Base-by-base conservation (phyloP, 1,140 invertebrate species). In the Coelopa frigida region DNA sequence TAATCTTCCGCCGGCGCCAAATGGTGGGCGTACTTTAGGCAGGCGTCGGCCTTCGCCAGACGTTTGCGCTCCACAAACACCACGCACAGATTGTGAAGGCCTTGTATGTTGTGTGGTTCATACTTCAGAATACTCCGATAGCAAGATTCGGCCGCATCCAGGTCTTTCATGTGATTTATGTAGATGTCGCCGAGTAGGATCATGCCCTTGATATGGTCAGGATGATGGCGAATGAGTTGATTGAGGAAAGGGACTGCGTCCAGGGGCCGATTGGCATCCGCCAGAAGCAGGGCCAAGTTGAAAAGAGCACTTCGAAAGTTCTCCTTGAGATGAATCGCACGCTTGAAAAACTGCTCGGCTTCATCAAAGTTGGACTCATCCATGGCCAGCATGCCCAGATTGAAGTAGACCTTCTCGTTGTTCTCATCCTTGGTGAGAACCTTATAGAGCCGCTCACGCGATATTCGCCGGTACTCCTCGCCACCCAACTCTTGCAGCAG, bases 141-240 rank as follows among this genome's bases (percentile, higher is more conserved):
- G 67, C 92, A 95, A 83, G 93, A 87, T 73, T 94, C 89, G 18
- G 91, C 91, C 1, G 87, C 87, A 61, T 93, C 88, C 56, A 96
- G 69, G 71, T 98, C 91, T 66, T 95, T 95, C 52, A 95, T 85
- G 51, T 87, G 87, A 69, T 97, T 98, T 31, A 98, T 93, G 68
- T 95, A 95, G 57, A 98, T 94, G 66, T 98, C 94, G 12, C 94
- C 94, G 5, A 97, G 73, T 14, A 98, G 73, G 50, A 97, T 94
- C 8, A 95, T 73, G 15, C 91, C 94, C 75, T 98, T 98, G 1
- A 91, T 82, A 66, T 98, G 94, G 67, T 94, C 86, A 0, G 93
- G 91, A 74, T 97, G 87, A 61, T 89, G 83, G 51, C 88, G 79
- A 18, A 97, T 85, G 2, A 97, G 73, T 59, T 94, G 91, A 68